These are phyloP conservation scores for Nannoperca australis DNA, from an alignment of 2,797 vertebrate species.

Conservation along the genomic window DNA sequence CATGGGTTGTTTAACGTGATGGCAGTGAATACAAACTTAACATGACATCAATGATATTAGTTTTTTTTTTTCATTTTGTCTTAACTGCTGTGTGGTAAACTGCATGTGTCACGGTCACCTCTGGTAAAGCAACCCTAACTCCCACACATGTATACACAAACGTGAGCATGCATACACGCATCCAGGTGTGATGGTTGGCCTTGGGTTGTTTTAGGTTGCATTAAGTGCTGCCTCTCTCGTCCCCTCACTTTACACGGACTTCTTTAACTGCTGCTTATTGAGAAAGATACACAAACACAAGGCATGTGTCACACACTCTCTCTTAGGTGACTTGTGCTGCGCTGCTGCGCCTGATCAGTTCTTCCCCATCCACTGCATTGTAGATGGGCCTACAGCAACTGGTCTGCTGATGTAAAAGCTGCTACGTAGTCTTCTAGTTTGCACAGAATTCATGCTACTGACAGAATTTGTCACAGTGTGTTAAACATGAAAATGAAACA, in stretches of 20 bases:
- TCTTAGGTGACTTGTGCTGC: slow-evolving; percentile 27
- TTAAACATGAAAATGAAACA: slow-evolving; percentile 21
- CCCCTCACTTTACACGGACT: slow-evolving; percentile 34
- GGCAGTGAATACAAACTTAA: neutral
- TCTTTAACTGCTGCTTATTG: slow-evolving; percentile 61
- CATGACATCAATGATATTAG: neutral
- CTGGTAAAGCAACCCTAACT: neutral
- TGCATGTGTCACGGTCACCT: slow-evolving; percentile 19
- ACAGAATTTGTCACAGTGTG: slow-evolving; percentile 17
- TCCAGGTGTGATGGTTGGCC: neutral
- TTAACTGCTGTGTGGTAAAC: slow-evolving; percentile 8
- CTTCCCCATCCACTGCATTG: neutral
- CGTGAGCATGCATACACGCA: neutral
- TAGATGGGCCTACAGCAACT: slow-evolving; percentile 4
- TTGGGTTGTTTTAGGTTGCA: slow-evolving; percentile 43
- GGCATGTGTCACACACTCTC: neutral
- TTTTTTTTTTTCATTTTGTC: slow-evolving; percentile 20
- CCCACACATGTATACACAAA: neutral
- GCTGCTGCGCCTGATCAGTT: slow-evolving; percentile 20
- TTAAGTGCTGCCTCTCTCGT: slow-evolving; percentile 30
- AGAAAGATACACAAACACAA: slow-evolving; percentile 22
- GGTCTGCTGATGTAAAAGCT: slow-evolving; percentile 40
- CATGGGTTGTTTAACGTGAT: slow-evolving; percentile 10
- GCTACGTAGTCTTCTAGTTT: slow-evolving; percentile 42
- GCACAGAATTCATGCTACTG: slow-evolving; percentile 37